Base-by-base conservation (phyloP, 2,888 invertebrate genomes). In the Tenthredo scrophulariae region DNA sequence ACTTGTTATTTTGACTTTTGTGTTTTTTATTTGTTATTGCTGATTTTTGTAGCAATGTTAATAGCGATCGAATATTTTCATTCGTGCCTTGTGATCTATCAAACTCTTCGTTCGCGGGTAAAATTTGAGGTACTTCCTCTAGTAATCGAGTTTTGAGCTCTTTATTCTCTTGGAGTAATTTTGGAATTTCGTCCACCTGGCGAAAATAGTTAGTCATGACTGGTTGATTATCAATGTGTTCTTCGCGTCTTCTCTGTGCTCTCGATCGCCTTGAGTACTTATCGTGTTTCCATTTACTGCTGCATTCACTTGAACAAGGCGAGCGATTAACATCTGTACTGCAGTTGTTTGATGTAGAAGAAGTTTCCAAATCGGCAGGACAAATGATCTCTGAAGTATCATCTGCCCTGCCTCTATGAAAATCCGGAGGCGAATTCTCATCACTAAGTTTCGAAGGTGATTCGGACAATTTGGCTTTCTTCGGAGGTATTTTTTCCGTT, bases 391-490 rank as follows among this genome's bases (percentile, higher is more conserved):
- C 74, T 10, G 43, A 43, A 43, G n/a, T 9, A 74, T 43, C 46
- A 74, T 74, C 22, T 43, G 43, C 22, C 74, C 74, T 43, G 74
- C 74, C 74, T 74, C 22, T n/a, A 74, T 6, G 22, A 74, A 74
- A 74, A 74, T 74, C 74, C 74, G 43, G 74, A n/a, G n/a, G n/a
- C n/a, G n/a, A n/a, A n/a, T n/a, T n/a, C n/a, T n/a, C n/a, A 33
- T 74, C 43, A n/a, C 46, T 46, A 22, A 74, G 9, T 22, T 43
- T 46, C 10, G 74, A 74, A 26, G 43, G 22, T 74, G 74, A 22
- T 22, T 74, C 43, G 2, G n/a, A n/a, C n/a, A n/a, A n/a, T n/a
- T n/a, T n/a, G n/a, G n/a, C n/a, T n/a, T n/a, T n/a, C n/a, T n/a
- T n/a, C n/a, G n/a, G n/a, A n/a, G n/a, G n/a, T n/a, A n/a, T n/a